These are phyloP conservation scores for Agelas oroides DNA, from an alignment of 37 sponge, comb jelly and placozoan species.

Conservation along the genomic window DNA sequence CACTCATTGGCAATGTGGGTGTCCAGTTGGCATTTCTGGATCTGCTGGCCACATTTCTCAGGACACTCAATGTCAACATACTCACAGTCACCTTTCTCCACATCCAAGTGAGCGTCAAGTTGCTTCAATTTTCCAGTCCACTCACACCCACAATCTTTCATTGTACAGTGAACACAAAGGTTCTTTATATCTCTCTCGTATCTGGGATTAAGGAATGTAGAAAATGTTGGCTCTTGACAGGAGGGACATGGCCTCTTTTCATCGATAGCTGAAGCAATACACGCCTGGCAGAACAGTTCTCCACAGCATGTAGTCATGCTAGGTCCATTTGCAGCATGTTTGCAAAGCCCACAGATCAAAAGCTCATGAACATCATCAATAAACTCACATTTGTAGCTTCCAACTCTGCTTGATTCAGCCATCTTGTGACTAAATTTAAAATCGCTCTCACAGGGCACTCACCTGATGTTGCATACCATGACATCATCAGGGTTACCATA, in stretches of 20 bases:
- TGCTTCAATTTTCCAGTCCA: constrained; percentile 2
- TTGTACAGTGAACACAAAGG: neutral
- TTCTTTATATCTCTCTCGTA: neutral
- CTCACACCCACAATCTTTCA: constrained; percentile 13
- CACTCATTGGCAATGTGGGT: neutral
- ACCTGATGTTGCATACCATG: no score
- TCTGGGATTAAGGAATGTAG: neutral
- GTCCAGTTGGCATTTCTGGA: neutral
- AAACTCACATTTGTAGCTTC: no score
- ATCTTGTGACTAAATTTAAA: no score
- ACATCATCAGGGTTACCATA: no score
- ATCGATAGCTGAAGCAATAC: neutral
- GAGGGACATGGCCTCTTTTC: neutral
- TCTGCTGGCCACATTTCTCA: neutral
- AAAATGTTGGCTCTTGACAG: neutral
- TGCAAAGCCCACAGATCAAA: neutral
- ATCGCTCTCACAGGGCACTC: no score
- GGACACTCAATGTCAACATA: constrained; percentile 28
- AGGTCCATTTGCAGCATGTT: neutral
- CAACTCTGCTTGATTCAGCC: neutral
- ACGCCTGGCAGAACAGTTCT: constrained; percentile 5
- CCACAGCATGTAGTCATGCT: constrained; percentile 15
- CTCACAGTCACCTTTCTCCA: constrained; percentile 1
- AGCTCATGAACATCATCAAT: no score
- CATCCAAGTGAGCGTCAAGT: neutral